A percentile compares a stretch with the other conserved stretches of the same genome.
These are phyloP conservation scores for Gallinago media DNA, from an alignment of 2,113 vertebrate genomes.

Conservation along the genomic window DNA sequence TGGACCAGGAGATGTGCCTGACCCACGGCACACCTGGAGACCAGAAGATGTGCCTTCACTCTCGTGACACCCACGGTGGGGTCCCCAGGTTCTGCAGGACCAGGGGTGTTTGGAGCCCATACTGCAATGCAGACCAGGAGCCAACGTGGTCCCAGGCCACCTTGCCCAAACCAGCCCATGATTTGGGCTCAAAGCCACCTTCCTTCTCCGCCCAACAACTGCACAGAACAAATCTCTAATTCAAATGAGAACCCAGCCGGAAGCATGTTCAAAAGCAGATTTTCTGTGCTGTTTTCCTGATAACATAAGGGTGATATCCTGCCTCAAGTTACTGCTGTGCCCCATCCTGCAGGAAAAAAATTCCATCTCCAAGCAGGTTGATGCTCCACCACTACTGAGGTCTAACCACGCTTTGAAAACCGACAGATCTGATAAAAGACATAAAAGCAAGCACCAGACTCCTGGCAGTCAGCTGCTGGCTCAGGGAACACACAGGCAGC, in stretches of 20 bases:
- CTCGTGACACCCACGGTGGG: accelerated
- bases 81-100: background rate
- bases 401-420: background rate
- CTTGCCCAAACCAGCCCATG: background rate
- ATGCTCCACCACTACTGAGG: constrained; percentile 8
- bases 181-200: background rate
- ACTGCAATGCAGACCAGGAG: background rate
- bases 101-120: accelerated
- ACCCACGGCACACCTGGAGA: background rate
- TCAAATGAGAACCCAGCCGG: background rate
- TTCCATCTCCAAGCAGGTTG: background rate
- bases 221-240: background rate
- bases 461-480: constrained; percentile 4
- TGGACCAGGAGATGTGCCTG: background rate
- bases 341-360: background rate
- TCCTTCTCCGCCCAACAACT: background rate
- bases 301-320: constrained; percentile 3
- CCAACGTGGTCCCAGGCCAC: accelerated
- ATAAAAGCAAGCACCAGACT: background rate
- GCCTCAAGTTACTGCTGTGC: background rate
- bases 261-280: background rate
- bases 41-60: background rate
- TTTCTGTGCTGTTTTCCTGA: background rate
- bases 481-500: background rate
- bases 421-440: constrained; percentile 8